Evolutionary conservation across 2,888 invertebrate species (phyloP).

Genomic region (Phania funesta): DNA sequence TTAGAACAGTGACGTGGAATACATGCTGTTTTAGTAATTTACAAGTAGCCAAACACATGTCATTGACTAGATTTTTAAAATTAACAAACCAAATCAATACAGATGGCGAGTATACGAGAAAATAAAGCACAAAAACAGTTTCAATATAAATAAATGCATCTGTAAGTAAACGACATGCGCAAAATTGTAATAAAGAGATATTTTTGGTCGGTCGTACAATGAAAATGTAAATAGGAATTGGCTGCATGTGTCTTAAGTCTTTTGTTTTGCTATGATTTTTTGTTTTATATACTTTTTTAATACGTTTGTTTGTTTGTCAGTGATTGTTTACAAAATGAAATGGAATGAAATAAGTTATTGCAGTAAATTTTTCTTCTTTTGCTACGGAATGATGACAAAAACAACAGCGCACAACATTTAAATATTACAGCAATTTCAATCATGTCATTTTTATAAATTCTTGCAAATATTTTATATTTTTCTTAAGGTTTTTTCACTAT

Average conservation of each 20-base stretch:
- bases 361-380: conserved; percentile 7
- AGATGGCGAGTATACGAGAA: background rate
- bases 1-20: conserved; percentile 49
- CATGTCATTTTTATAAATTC: conserved; percentile 51
- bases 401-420: conserved; percentile 16
- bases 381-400: background rate
- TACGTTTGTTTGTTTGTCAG: background rate
- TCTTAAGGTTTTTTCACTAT: background rate
- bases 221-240: conserved; percentile 38
- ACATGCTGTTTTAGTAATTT: conserved; percentile 65
- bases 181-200: conserved; percentile 48
- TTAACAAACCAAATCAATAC: conserved; percentile 52
- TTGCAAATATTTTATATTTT: conserved; percentile 44
- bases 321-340: background rate
- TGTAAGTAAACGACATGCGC: background rate
- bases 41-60: conserved; percentile 67
- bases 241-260: conserved; percentile 52
- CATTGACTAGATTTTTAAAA: conserved; percentile 58
- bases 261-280: conserved; percentile 28
- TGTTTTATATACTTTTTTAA: background rate
- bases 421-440: conserved; percentile 56
- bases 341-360: conserved; percentile 18
- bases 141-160: background rate
- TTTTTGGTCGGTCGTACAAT: background rate
- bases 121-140: conserved; percentile 23